Evolutionary conservation across 2,888 invertebrate genomes (phyloP).

Genomic region (Thalpophila matura): DNA sequence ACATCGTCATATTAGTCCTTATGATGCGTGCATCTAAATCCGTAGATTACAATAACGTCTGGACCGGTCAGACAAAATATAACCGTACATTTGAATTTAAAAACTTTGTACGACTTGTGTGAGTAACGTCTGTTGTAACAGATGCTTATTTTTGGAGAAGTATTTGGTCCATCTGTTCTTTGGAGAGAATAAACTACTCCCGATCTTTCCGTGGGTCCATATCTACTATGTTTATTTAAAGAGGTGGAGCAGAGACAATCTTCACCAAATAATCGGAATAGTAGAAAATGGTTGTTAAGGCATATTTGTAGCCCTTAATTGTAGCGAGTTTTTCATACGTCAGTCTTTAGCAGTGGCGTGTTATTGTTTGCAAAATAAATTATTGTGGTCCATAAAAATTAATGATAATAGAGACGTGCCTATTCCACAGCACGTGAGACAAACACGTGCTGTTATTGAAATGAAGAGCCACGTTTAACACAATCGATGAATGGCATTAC

Average conservation of each 20-base stretch:
- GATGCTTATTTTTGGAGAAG: conserved; percentile 1
- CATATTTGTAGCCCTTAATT: neutral
- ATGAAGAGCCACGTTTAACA: conserved; percentile 9
- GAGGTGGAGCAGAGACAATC: neutral
- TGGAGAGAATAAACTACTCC: neutral
- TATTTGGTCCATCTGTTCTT: neutral
- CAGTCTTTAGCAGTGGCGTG: neutral
- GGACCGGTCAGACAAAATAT: conserved; percentile 36
- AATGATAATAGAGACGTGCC: conserved; percentile 13
- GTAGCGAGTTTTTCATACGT: neutral
- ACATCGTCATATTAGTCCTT: conserved; percentile 15
- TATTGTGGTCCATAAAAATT: neutral
- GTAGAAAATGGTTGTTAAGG: neutral
- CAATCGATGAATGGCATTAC: neutral
- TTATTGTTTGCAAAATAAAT: conserved; percentile 14
- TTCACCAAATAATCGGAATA: too few relatives aligned
- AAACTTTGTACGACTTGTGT: neutral
- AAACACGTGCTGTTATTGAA: conserved; percentile 38
- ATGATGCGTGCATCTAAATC: conserved; percentile 31
- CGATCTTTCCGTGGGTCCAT: neutral
- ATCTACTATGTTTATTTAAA: neutral
- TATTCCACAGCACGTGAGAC: conserved; percentile 21
- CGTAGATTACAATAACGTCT: conserved; percentile 42
- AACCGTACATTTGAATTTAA: neutral
- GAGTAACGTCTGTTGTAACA: conserved; percentile 10